These are phyloP conservation scores for Xiphydria camelus DNA, from an alignment of 2,888 invertebrate species.

Conservation along the genomic window DNA sequence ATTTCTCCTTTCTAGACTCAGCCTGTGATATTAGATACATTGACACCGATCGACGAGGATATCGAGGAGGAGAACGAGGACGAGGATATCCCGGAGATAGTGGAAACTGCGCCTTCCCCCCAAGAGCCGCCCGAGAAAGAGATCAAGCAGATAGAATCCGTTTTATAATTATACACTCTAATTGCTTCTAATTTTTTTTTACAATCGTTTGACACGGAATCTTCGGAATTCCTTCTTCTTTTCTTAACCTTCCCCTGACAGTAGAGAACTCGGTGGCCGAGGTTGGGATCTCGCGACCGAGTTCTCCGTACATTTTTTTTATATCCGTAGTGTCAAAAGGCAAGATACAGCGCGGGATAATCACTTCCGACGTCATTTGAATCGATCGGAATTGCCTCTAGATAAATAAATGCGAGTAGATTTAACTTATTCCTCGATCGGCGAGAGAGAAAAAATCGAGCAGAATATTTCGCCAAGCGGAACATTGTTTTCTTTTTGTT, in stretches of 20 bases:
- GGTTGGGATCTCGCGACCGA: too few species aligned
- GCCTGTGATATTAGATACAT: conserved; percentile 69
- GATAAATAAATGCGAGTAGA: conserved; percentile 2
- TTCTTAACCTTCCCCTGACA: too few species aligned
- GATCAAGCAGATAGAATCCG: conserved; percentile 74
- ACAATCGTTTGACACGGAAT: not conserved
- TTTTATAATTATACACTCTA: conserved; percentile 62
- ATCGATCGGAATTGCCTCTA: too few species aligned
- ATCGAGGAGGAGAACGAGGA: conserved; percentile 72
- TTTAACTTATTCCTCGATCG: conserved; percentile 1
- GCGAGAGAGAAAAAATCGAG: conserved; percentile 28
- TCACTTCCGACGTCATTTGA: too few species aligned
- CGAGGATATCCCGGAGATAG: conserved; percentile 78
- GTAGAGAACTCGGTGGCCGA: too few species aligned
- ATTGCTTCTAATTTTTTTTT: not conserved
- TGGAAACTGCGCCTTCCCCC: conserved; percentile 71
- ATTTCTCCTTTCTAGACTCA: conserved; percentile 60
- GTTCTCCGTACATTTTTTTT: too few species aligned
- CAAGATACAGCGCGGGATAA: too few species aligned
- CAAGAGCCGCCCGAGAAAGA: conserved; percentile 58
- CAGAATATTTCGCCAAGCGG: too few species aligned
- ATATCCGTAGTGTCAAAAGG: too few species aligned
- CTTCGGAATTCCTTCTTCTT: too few species aligned
- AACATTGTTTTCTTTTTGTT: conserved; percentile 26
- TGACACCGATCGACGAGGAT: conserved; percentile 80